Evolutionary conservation across 2,113 vertebrate species (phyloP), one percentile per base, ranked within the genome.

Genomic region (Passer domesticus): DNA sequence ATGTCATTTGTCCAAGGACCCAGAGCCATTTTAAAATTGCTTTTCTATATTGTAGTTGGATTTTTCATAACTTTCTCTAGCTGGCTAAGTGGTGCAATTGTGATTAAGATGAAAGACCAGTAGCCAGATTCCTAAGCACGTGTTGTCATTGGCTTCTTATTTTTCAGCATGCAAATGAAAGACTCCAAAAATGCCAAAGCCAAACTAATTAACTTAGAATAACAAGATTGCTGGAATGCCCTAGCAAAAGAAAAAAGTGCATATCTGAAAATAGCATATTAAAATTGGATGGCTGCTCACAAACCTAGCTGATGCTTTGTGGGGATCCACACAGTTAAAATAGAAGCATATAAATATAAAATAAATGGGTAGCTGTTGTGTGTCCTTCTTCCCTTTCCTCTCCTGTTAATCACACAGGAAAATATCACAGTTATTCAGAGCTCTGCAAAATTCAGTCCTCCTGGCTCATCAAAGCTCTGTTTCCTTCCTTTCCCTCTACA

Each of bases 11-110:
- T 90, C 79, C 47, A 75, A 89, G 44, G 47, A 74, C n/a, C 24
- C 47, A 68, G 20, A 89, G 63, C 31, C 37, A 49, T 90, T 94
- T 95, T 67, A 43, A n/a, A 92, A 84, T 92, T 97, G 60, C 47
- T 67, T 92, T 86, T 69, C 64, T 88, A 31, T 13, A 20, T 76
- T 79, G 16, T 8, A 41, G 47, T 82, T 70, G 37, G 43, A 30
- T 37, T 83, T 92, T 84, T 66, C 55, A 43, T 15, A 90, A 13
- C 15, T 93, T 83, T 79, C 50, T 87, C 10, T 72, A 44, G 35
- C 52, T 86, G 56, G 11, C 49, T 84, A 70, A 92, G 39, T 64
- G 78, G 21, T 86, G 59, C 77, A 92, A 93, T 92, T 86, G 72
- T 82, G 75, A 83, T 85, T 83, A 85, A 89, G 21, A 33, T 37